Base-by-base conservation (phyloP, 2,113 vertebrate genomes). In the Gymnorhina tibicen region DNA sequence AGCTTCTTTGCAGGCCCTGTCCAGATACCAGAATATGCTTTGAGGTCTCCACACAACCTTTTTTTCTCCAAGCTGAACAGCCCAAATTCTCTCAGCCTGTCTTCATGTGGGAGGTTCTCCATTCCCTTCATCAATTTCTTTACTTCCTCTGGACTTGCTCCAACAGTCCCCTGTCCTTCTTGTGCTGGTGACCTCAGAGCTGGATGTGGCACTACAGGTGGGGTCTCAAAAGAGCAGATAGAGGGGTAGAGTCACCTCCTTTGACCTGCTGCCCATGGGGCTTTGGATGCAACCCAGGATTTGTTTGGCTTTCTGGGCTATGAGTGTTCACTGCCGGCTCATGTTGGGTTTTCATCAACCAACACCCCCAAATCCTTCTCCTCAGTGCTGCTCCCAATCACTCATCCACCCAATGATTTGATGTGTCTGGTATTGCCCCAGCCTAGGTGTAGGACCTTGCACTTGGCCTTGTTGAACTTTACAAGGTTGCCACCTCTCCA, bases 281-380 rank as follows among this genome's bases (percentile, higher is more conserved):
- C 32, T 77, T 58, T 33, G 5, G 37, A 50, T 32, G 44, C 14
- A 68, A 32, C 16, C 27, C 21, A 22, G 27, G 19, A n/a, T 10
- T n/a, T 53, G 19, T 62, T 69, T 53, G 28, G 19, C 23, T 62
- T n/a, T 62, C 64, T 53, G 15, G 28, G 16, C n/a, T 69, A 14
- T 10, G 18, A 60, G 21, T 0, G 0, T 18, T 60, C 19, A 46
- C 23, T 46, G 39, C 16, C 2, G 1, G 19, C 39, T 78, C 19
- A 6, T 24, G 19, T 8, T 62, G n/a, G 16, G 10, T 62, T 79
- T 79, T 63, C 15, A 70, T 55, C 64, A 30, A 70, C 20, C 23
- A 55, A 55, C 8, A 47, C 0, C 10, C 4, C 47, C 7, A 39
- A 62, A 8, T 33, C 33, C 23, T 53, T 52, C 18, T 60, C 46